phyloP scores from a whole-genome alignment of 2,888 invertebrate species.

The Noctuana brunneofusca region DNA sequence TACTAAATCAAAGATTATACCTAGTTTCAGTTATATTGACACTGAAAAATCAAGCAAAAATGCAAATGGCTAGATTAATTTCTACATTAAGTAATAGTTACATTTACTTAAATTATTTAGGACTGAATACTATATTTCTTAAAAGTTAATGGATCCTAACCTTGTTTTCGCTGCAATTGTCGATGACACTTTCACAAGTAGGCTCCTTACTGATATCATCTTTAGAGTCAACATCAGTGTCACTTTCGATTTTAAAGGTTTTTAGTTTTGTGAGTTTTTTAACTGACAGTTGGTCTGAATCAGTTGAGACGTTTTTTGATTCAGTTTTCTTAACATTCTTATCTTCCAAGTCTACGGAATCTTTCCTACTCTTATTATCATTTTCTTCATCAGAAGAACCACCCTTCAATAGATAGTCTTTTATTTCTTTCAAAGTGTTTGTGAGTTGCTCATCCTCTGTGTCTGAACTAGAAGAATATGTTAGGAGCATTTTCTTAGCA shows the following conservation, averaged over 20 bases:
- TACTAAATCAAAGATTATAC: neutral
- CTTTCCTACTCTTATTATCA: constrained; percentile 34
- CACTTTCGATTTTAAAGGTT: constrained; percentile 9
- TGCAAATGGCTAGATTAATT: neutral
- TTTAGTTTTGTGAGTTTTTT: constrained; percentile 21
- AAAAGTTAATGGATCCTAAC: constrained; percentile 54
- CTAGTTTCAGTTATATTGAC: neutral
- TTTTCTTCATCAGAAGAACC: constrained; percentile 50
- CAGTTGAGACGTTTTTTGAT: constrained; percentile 17
- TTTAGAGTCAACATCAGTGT: constrained; percentile 32
- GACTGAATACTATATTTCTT: neutral
- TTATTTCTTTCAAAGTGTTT: constrained; percentile 54
- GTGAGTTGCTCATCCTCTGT: constrained; percentile 61
- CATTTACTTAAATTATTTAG: neutral
- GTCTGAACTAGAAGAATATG: constrained; percentile 68
- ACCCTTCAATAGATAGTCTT: constrained; percentile 51
- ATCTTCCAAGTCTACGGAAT: constrained; percentile 47
- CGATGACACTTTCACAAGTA: constrained; percentile 33
- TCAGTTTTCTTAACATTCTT: constrained; percentile 40
- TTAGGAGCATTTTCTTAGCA: constrained; percentile 64
- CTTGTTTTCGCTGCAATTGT: constrained; percentile 61
- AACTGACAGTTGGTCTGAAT: constrained; percentile 17
- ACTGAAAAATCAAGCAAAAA: constrained; percentile 10
- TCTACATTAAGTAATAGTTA: too few relatives aligned
- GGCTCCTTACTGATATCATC: constrained; percentile 33